Conservation (phyloP, 2,113 vertebrate species). For the Carassius gibelio region DNA sequence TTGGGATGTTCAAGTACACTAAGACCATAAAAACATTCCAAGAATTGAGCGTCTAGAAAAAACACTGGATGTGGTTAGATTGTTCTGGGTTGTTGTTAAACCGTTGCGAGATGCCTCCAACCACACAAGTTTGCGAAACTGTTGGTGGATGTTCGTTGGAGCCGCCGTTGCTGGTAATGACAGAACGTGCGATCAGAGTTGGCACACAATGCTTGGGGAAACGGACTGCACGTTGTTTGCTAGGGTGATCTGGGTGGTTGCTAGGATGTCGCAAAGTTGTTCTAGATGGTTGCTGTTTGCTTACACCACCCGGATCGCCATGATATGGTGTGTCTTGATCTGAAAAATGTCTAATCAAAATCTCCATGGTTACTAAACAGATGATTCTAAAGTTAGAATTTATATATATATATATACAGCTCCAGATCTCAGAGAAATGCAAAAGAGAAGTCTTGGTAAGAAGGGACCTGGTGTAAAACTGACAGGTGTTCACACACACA, state of each 20-base stretch:
- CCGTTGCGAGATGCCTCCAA: not conserved
- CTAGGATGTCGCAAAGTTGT: too few relatives aligned
- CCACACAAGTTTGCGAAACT: not conserved
- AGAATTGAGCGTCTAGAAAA: too few relatives aligned
- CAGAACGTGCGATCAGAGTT: not conserved
- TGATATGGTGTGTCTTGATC: not conserved
- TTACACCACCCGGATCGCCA: not conserved
- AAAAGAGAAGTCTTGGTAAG: too few relatives aligned
- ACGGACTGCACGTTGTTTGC: not conserved
- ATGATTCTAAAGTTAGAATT: not conserved
- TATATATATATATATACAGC: not conserved
- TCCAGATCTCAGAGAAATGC: not conserved
- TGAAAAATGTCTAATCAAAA: not conserved
- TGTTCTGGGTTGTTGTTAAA: too few relatives aligned
- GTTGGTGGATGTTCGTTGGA: not conserved
- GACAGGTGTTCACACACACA: not conserved
- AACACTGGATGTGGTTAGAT: too few relatives aligned
- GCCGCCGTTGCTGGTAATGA: not conserved
- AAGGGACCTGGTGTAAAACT: not conserved
- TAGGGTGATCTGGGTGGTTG: not conserved
- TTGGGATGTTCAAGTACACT: too few relatives aligned
- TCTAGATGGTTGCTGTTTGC: not conserved
- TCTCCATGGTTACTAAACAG: conserved; percentile 9
- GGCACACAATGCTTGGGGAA: not conserved
- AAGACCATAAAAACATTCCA: too few relatives aligned